A percentile compares a stretch with the other conserved stretches of the same genome.
These are phyloP conservation scores for Branchellion lobata DNA, from an alignment of 2,888 invertebrate species.

Conservation along the genomic window DNA sequence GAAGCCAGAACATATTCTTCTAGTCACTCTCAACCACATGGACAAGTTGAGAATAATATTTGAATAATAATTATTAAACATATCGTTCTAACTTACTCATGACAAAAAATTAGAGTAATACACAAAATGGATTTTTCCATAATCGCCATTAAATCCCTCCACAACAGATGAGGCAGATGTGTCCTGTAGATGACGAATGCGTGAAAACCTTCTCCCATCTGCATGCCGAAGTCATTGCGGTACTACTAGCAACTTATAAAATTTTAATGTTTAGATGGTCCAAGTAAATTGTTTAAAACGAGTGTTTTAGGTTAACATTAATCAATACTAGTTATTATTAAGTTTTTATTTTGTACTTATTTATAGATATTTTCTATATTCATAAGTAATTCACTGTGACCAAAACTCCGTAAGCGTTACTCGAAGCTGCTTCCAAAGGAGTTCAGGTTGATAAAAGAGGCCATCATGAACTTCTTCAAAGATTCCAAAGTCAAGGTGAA, in stretches of 20 bases:
- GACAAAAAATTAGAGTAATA: not conserved
- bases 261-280: too few species aligned
- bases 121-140: not conserved
- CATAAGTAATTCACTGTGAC: too few species aligned
- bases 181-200: not conserved
- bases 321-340: too few species aligned
- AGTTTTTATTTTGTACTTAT: too few species aligned
- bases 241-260: too few species aligned
- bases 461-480: not conserved
- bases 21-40: constrained; percentile 70
- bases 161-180: not conserved
- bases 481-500: not conserved
- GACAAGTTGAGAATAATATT: constrained; percentile 67
- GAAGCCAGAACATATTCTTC: constrained; percentile 66
- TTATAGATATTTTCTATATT: too few species aligned
- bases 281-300: too few species aligned
- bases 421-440: not conserved
- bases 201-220: not conserved
- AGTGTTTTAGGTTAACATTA: too few species aligned
- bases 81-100: too few species aligned
- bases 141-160: not conserved
- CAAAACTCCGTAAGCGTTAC: not conserved
- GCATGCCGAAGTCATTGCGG: not conserved
- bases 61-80: too few species aligned
- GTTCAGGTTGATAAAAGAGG: not conserved